Evolutionary conservation across 2,113 vertebrate species (phyloP).

Genomic region (Petrocephalus microphthalmus): DNA sequence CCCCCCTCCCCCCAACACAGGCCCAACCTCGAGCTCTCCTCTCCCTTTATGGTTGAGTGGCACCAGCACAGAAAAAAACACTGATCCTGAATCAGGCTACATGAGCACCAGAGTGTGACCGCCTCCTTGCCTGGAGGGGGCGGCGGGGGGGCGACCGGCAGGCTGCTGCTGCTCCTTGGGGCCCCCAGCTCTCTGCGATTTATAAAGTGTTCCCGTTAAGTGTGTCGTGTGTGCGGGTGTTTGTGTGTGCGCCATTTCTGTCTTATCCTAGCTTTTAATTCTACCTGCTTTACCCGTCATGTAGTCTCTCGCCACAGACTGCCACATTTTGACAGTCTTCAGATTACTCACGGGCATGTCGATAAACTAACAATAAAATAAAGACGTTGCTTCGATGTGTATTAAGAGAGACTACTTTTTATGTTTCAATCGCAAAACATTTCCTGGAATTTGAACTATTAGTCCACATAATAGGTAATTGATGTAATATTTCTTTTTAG

Average conservation of each 20-base stretch:
- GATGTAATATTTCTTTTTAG: background rate
- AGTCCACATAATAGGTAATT: background rate
- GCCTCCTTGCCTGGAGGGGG: slow-evolving; percentile 30
- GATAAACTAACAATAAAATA: background rate
- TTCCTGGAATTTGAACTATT: background rate
- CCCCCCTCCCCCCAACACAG: slow-evolving; percentile 16
- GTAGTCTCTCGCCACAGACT: background rate
- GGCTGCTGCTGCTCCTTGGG: background rate
- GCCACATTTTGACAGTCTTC: background rate
- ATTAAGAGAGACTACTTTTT: background rate
- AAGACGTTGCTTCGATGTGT: background rate
- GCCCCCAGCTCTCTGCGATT: background rate
- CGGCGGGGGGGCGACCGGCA: background rate
- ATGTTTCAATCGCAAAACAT: background rate
- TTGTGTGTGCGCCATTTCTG: background rate
- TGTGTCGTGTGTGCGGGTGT: background rate
- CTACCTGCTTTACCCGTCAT: background rate
- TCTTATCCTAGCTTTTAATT: background rate
- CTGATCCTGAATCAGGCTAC: slow-evolving; percentile 55
- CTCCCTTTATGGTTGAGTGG: slow-evolving; percentile 37
- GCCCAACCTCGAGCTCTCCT: background rate
- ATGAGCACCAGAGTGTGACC: slow-evolving; percentile 52
- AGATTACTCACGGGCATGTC: background rate
- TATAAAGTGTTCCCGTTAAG: background rate
- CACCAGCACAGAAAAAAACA: slow-evolving; percentile 16